Base-by-base conservation (phyloP, 2,888 invertebrate species). In the Oegoconia quadripuncta region DNA sequence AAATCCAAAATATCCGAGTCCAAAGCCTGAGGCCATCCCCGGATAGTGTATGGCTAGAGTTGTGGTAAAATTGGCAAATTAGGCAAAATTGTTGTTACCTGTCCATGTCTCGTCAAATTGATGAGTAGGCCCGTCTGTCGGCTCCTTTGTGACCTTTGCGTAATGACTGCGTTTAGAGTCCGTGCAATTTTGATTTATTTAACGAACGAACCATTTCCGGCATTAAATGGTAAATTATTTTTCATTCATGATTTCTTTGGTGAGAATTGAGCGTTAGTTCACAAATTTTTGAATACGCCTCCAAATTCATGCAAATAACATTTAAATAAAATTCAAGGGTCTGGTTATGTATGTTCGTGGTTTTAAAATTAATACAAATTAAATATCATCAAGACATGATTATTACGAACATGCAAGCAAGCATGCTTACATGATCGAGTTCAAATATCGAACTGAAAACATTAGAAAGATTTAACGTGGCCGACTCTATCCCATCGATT, bases 181-280 rank as follows among this genome's bases (percentile, higher is more conserved):
- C 61, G 78, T 81, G 75, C 74, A 83, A 84, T 83, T 86, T 83
- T 84, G 82, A 86, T 83, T 83, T 82, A 84, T 83, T 78, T 76
- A 64, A 65, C 60, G 63, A 70, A 66, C 59, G 56, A 66, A 59
- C 65, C 71, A 71, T 83, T 83, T 86, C 86, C 86, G 83, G 80
- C 70, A 67, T 59, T 73, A 78, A 82, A 73, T 70, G 74, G 66
- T 64, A 58, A 63, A 70, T 76, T 71, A 57, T 35, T 9, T 56
- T 61, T 49, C 64, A 64, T 69, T 69, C 63, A 65, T 60, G 42
- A 26, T 56, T 64, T 69, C 50, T 50, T 53, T 52, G 49, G 44
- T 48, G 42, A 25, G 25, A 32, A 23, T 40, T 17, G 5, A 16
- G 30, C 7, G 33, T 15, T 31, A 7, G 16, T 9, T 22, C 7